A percentile compares a stretch with the other conserved stretches of the same genome.
These are phyloP conservation scores for Antennarius striatus DNA, from an alignment of 2,113 vertebrate species.

Conservation along the genomic window DNA sequence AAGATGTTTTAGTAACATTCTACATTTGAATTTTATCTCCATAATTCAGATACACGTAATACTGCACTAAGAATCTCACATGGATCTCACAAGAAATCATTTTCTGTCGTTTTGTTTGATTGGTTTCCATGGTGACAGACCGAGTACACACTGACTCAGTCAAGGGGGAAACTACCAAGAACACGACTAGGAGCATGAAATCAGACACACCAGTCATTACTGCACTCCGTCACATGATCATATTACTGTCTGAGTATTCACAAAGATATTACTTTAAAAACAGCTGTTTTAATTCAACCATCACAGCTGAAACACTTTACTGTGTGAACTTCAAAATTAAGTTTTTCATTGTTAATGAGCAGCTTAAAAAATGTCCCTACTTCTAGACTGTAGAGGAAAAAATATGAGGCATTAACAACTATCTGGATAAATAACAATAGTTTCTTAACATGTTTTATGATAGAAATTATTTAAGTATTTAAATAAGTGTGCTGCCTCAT, in stretches of 20 bases:
- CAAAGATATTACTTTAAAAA: too few species aligned
- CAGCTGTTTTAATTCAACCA: neutral
- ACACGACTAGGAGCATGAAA: too few species aligned
- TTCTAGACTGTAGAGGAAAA: constrained; percentile 6
- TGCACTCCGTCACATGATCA: too few species aligned
- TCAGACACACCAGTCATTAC: too few species aligned
- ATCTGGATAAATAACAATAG: constrained; percentile 10
- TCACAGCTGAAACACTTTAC: neutral
- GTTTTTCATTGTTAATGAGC: neutral
- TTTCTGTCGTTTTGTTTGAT: neutral
- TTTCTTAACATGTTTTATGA: constrained; percentile 12
- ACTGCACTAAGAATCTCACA: neutral
- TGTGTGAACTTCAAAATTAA: neutral
- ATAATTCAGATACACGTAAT: neutral
- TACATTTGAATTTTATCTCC: neutral
- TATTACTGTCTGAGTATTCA: too few species aligned
- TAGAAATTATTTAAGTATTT: constrained; percentile 6
- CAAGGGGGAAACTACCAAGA: too few species aligned
- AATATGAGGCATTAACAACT: neutral
- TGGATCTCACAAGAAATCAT: neutral
- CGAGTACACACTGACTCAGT: too few species aligned
- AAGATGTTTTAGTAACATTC: neutral
- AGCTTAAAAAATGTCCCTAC: constrained; percentile 18
- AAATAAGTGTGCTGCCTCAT: constrained; percentile 1
- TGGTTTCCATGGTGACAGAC: neutral